Percentiles rank a stretch among this genome's conserved stretches.
Conservation (phyloP, 2,888 invertebrate genomes). For the Hetaerina titia region DNA sequence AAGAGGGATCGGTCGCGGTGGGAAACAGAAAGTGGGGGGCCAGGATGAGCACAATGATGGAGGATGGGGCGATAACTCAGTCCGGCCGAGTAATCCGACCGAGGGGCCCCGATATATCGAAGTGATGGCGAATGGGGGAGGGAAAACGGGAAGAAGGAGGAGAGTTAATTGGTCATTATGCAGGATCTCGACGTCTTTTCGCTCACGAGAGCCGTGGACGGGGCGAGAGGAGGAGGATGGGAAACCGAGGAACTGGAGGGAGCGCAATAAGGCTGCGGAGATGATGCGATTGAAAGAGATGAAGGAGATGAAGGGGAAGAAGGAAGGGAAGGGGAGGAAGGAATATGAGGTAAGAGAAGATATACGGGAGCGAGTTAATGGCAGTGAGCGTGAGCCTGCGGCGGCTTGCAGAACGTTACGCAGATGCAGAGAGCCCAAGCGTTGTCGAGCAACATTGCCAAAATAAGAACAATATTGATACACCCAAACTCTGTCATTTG, state of each 20-base stretch:
- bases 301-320: not conserved
- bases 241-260: not conserved
- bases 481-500: too few species aligned
- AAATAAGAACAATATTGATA: too few species aligned
- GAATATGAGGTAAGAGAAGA: too few species aligned
- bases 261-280: not conserved
- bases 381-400: too few species aligned
- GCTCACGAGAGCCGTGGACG: not conserved
- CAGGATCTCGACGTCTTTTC: not conserved
- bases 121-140: not conserved
- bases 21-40: not conserved
- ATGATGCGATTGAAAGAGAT: not conserved
- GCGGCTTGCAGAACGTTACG: too few species aligned
- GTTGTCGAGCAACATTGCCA: too few species aligned
- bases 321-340: not conserved
- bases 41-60: not conserved
- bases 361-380: too few species aligned
- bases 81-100: not conserved
- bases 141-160: not conserved
- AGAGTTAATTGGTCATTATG: conserved; percentile 15
- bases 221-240: not conserved
- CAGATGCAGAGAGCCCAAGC: too few species aligned
- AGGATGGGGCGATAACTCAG: not conserved
- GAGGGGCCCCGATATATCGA: not conserved
- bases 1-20: not conserved